Conservation (phyloP, 1,140 invertebrate species). For the Colletes latitarsis region DNA sequence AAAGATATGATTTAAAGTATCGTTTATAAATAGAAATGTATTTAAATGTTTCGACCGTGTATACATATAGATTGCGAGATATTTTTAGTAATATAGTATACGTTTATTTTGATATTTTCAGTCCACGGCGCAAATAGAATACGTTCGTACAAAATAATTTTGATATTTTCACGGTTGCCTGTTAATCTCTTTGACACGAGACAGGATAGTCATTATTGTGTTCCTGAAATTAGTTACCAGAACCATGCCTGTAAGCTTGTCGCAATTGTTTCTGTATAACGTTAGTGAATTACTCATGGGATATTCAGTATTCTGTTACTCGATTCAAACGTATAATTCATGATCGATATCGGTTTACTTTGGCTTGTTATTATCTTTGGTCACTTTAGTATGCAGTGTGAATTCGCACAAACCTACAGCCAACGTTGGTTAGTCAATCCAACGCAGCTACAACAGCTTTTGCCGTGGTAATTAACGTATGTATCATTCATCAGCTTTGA, state of each 20-base stretch:
- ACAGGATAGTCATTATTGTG: too few relatives aligned
- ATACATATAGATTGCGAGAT: too few relatives aligned
- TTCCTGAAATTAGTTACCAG: neutral
- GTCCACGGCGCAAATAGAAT: too few relatives aligned
- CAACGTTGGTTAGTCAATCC: neutral
- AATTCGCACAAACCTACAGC: conserved; percentile 5
- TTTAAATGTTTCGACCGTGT: too few relatives aligned
- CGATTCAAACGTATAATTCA: neutral
- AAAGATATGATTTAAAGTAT: too few relatives aligned
- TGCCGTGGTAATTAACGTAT: conserved; percentile 14
- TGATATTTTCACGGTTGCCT: too few relatives aligned
- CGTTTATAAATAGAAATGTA: too few relatives aligned
- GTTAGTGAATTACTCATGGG: neutral
- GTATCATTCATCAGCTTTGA: conserved; percentile 28
- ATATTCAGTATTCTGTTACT: neutral
- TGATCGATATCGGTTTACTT: conserved; percentile 30
- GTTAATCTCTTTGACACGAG: too few relatives aligned
- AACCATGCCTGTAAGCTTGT: neutral
- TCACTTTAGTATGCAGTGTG: conserved; percentile 4
- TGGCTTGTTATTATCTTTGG: conserved; percentile 31
- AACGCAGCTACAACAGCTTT: neutral
- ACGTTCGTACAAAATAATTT: too few relatives aligned
- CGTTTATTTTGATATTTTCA: too few relatives aligned
- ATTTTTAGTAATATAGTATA: too few relatives aligned
- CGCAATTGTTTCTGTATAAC: neutral